Evolutionary conservation across 1,140 invertebrate genomes (phyloP), one percentile per base, ranked within the genome.

Genomic region (Daktulosphaira vitifoliae): DNA sequence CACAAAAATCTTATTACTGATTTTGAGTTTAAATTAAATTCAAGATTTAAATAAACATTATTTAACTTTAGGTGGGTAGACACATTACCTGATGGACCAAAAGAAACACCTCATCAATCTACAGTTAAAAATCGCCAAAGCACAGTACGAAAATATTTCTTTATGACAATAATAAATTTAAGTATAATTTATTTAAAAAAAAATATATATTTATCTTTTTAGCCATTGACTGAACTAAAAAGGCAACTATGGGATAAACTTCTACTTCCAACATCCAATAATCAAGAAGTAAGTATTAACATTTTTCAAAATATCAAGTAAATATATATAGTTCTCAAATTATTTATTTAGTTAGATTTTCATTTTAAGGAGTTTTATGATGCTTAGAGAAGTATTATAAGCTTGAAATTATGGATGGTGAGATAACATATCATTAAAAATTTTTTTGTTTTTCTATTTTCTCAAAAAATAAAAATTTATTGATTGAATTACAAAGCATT

Each of bases 111-210:
- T 22, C 16, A 22, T n/a, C 42, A 48, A 33, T 15, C 25, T 3
- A 62, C 20, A 3, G 23, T n/a, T 1, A 48, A 20, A 16, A 48
- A 33, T 3, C 25, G 56, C 29, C 29, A 62, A n/a, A 62, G 56
- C 7, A 62, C 56, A 7, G 56, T 62, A n/a, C 44, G 56, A n/a
- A n/a, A n/a, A n/a, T n/a, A n/a, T 62, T 48, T n/a, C 16, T 59
- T 62, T 26, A 11, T 15, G 11, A 13, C 23, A 16, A 15, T 29
- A 7, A 29, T 50, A 15, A 42, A 15, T 13, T 42, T 5, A 7
- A 3, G 13, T 42, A 15, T 42, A 3, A 42, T 42, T 15, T 42
- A 15, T 42, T n/a, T 42, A 3, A 22, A 15, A 48, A 22, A 22
- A 22, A 23, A 26, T 50, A 18, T 46, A 29, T 62, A 46, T 22